phyloP scores from a whole-genome alignment of 2,113 vertebrate genomes.

The Indicator indicator region DNA sequence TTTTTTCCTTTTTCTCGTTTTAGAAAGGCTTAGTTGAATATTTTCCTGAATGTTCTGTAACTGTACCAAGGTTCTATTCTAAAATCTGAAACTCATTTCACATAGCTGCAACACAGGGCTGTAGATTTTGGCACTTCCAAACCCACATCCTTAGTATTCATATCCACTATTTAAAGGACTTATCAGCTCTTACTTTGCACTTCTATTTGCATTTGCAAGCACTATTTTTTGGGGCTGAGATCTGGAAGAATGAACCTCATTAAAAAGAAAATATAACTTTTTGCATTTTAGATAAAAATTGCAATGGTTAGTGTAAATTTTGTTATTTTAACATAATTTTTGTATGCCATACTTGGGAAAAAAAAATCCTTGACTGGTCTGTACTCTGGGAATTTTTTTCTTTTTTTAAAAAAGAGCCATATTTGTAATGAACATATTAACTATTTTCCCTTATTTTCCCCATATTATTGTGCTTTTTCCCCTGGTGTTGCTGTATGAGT shows the following conservation, averaged over 20 bases:
- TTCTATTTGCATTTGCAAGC: not conserved
- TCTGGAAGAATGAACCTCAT: not conserved
- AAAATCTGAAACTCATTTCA: not conserved
- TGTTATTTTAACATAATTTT: not conserved
- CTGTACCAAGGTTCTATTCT: not conserved
- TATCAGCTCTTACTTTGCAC: not conserved
- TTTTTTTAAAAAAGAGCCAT: not conserved
- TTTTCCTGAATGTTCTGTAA: not conserved
- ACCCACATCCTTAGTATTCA: not conserved
- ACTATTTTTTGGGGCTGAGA: not conserved
- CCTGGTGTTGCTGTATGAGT: not conserved
- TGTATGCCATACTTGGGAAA: not conserved
- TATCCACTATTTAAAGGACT: not conserved
- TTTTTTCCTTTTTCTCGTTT: not conserved
- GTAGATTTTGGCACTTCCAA: not conserved
- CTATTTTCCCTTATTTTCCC: not conserved
- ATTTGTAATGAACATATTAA: not conserved
- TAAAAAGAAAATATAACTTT: not conserved
- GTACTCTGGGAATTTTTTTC: not conserved
- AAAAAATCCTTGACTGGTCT: not conserved
- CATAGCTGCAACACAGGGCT: not conserved
- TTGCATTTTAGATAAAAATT: not conserved
- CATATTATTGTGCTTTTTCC: accelerated
- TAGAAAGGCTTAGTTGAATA: not conserved
- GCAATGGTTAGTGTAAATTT: not conserved